Base-by-base conservation (phyloP, 1,140 invertebrate species). In the Eulimnadia texana region DNA sequence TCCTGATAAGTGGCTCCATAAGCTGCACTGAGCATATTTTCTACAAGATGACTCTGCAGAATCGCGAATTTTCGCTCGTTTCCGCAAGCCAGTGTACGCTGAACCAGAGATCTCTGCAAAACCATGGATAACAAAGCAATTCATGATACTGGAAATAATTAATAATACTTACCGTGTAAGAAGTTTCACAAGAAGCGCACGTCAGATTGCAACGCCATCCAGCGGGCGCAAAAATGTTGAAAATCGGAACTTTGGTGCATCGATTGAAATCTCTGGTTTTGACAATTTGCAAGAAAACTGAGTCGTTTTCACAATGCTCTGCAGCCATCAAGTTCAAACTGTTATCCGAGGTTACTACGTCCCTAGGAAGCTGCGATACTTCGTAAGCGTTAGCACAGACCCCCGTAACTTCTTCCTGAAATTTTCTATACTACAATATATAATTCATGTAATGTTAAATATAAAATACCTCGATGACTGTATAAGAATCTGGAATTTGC, bases 221-320 rank as follows among this genome's bases (percentile, higher is more conserved):
- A n/a, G 55, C 55, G 13, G 55, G 55, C 2, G 55, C 11, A 20
- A 57, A n/a, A n/a, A 57, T 13, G 29, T 57, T 57, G 28, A 28
- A 57, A 16, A 33, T 57, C 20, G 55, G 27, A 20, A 57, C 27
- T 9, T 33, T 27, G 3, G 55, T 57, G 27, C 55, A 57, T 3
- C 29, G 27, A 33, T 57, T 27, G 55, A 57, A 57, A 57, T 57
- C 28, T 13, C 55, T 13, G 20, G 28, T 57, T 27, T 57, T 57
- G 28, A 28, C 22, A 13, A 57, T 6, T 19, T 57, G 6, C 33
- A 42, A 16, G 16, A 9, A 42, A 6, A 16, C 33, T 6, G 33
- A 6, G 16, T 42, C 33, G 33, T 16, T 42, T 6, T 42, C 33
- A 42, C 33, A 42, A 9, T 9, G 33, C 16, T 42, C 33, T 42